Conservation (phyloP, 2,113 vertebrate species). For the Psettodes erumei region DNA sequence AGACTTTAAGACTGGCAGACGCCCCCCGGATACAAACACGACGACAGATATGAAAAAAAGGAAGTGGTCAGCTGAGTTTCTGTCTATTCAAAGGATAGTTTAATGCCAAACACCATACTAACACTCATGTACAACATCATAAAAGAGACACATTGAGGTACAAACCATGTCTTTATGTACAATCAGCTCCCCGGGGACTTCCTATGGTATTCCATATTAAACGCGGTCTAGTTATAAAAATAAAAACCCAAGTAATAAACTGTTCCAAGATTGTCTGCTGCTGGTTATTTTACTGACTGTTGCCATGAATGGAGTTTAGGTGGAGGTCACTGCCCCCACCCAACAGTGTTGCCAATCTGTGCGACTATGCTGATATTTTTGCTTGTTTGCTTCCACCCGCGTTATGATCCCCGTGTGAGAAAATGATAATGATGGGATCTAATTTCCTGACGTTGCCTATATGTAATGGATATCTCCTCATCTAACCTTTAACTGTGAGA, state of each 20-base stretch:
- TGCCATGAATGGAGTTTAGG: slow-evolving; percentile 19
- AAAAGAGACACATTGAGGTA: slow-evolving; percentile 79
- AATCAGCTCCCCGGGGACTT: slow-evolving; percentile 68
- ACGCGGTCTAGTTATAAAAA: slow-evolving; percentile 76
- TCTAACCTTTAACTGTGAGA: slow-evolving; percentile 14
- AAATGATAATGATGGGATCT: background rate
- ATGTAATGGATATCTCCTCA: slow-evolving; percentile 9
- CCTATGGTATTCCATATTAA: slow-evolving; percentile 59
- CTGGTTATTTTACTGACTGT: slow-evolving; percentile 60
- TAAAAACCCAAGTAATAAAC: slow-evolving; percentile 74
- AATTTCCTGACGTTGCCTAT: background rate
- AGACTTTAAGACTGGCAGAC: background rate
- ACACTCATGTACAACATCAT: slow-evolving; percentile 85
- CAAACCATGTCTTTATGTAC: slow-evolving; percentile 76
- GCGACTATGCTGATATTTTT: background rate
- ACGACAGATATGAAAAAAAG: slow-evolving; percentile 11
- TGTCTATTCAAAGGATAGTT: slow-evolving; percentile 79
- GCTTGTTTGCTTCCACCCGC: background rate
- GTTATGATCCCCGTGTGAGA: background rate
- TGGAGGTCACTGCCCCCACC: too few relatives aligned
- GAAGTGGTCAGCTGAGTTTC: slow-evolving; percentile 1
- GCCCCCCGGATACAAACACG: background rate
- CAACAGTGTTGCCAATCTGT: background rate
- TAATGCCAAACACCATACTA: slow-evolving; percentile 87
- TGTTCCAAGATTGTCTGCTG: slow-evolving; percentile 79